Evolutionary conservation across 1,140 invertebrate species (phyloP).

Genomic region (Dendroctonus ponderosae): DNA sequence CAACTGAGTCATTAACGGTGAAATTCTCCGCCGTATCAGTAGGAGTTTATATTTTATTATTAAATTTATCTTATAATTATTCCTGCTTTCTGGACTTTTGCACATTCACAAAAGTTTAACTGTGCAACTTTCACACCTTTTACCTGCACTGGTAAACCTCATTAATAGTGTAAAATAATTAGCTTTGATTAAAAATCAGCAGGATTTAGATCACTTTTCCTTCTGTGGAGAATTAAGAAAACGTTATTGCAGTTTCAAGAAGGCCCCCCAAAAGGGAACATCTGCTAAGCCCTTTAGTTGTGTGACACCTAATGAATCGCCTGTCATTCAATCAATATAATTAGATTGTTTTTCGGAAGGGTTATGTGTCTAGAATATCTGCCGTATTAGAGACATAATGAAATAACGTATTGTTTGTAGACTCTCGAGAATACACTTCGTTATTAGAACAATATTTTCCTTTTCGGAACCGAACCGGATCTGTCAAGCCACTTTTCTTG

Average conservation of each 20-base stretch:
- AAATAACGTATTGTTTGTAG: constrained; percentile 47
- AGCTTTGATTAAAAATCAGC: no score
- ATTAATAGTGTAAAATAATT: no score
- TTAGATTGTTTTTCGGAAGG: constrained; percentile 50
- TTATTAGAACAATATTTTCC: constrained; percentile 34
- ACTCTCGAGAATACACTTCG: constrained; percentile 35
- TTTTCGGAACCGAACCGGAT: constrained; percentile 14
- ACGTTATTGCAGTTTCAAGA: constrained; percentile 6
- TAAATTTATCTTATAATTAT: no score
- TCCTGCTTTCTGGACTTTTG: no score
- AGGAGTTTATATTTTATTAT: no score
- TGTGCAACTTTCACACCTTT: no score
- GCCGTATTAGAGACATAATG: constrained; percentile 46
- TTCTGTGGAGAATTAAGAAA: constrained; percentile 6
- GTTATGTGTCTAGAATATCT: constrained; percentile 50
- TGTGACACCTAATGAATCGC: constrained; percentile 52
- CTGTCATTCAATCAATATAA: constrained; percentile 54
- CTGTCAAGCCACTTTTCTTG: constrained; percentile 25
- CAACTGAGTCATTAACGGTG: not conserved
- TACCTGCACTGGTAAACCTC: no score
- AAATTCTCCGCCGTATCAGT: no score
- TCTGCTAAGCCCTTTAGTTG: constrained; percentile 42
- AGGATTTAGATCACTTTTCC: not conserved
- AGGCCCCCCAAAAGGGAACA: constrained; percentile 23
- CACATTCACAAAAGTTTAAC: no score